Conservation (phyloP, 2,888 invertebrate species). For the Camponotus fellah region DNA sequence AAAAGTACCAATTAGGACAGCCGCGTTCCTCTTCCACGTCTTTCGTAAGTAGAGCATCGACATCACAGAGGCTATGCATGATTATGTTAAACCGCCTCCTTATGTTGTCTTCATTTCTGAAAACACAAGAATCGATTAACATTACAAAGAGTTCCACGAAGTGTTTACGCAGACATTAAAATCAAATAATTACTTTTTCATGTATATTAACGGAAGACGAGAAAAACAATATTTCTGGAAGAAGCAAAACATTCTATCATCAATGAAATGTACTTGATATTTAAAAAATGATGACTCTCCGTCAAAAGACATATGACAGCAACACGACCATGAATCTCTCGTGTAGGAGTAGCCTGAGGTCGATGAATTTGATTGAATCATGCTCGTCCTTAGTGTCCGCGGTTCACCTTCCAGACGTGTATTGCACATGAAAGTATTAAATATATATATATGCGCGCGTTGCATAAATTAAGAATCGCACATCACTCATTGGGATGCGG, state of each 20-base stretch:
- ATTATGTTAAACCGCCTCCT: not conserved
- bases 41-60: not conserved
- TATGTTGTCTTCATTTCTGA: not conserved
- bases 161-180: conserved; percentile 7
- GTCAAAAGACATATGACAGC: not conserved
- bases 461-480: conserved; percentile 33
- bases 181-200: conserved; percentile 12
- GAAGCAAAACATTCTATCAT: not conserved
- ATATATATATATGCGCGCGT: not conserved
- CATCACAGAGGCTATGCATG: not conserved
- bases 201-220: not conserved
- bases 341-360: conserved; percentile 48
- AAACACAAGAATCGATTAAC: conserved; percentile 24
- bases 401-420: conserved; percentile 39
- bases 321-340: conserved; percentile 29
- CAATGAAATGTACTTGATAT: not conserved
- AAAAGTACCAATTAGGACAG: not conserved
- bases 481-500: conserved; percentile 1
- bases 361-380: conserved; percentile 50
- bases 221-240: not conserved
- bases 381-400: conserved; percentile 40
- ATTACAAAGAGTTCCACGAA: not conserved
- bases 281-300: not conserved
- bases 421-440: conserved; percentile 10
- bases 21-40: not conserved